phyloP scores from a whole-genome alignment of 2,888 invertebrate genomes.

The Caprella mutica region DNA sequence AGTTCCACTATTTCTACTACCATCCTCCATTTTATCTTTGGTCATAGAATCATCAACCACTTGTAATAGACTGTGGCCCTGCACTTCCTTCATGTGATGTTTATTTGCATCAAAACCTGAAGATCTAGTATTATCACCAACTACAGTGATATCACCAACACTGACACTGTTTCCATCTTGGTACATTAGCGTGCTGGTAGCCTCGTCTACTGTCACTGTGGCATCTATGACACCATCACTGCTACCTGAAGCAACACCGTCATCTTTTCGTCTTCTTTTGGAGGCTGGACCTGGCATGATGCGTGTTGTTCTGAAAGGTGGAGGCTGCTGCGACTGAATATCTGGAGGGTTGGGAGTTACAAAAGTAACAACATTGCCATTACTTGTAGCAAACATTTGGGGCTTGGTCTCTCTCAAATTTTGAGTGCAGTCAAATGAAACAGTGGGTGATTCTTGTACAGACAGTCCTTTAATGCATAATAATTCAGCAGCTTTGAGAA shows the following conservation, averaged over 20 bases:
- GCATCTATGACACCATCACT: neutral
- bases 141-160: too few species aligned
- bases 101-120: too few species aligned
- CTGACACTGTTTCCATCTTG: too few species aligned
- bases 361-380: slow-evolving; percentile 7
- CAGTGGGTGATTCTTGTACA: slow-evolving; percentile 29
- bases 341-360: neutral
- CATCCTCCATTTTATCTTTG: too few species aligned
- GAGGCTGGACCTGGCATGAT: neutral
- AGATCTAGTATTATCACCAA: too few species aligned
- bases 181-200: neutral
- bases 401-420: neutral
- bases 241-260: neutral
- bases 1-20: too few species aligned
- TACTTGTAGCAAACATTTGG: slow-evolving; percentile 7
- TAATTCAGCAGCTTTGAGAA: slow-evolving; percentile 31
- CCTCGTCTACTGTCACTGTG: neutral
- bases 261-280: slow-evolving; percentile 5
- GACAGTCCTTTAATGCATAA: slow-evolving; percentile 30
- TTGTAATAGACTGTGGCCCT: too few species aligned
- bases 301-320: neutral
- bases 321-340: neutral
- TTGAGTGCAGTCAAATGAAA: slow-evolving; percentile 9
- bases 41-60: too few species aligned
- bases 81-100: too few species aligned